Percentiles rank a stretch among this genome's conserved stretches.
Evolutionary conservation across 2,888 invertebrate genomes (phyloP).

Genomic region (Diplolepis rosae): DNA sequence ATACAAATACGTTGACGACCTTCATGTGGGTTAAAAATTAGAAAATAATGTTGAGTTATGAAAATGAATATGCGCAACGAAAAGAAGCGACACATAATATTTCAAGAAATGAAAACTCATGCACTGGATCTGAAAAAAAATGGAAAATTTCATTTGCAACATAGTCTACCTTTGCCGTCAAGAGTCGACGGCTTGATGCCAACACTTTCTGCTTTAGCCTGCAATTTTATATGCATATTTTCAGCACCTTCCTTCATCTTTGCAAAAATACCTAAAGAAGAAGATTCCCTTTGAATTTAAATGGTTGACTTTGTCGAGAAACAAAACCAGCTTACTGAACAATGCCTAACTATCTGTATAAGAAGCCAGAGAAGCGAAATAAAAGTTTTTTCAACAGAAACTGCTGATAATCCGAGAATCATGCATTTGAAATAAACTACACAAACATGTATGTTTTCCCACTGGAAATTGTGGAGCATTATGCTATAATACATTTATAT

Average conservation of each 20-base stretch:
- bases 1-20: too few relatives aligned
- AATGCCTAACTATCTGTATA: background rate
- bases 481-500: too few relatives aligned
- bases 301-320: background rate
- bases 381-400: background rate
- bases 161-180: conserved; percentile 72
- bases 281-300: conserved; percentile 39
- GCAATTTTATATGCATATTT: conserved; percentile 92
- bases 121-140: conserved; percentile 47
- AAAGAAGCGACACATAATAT: background rate
- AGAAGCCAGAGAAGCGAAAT: background rate
- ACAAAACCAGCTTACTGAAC: background rate
- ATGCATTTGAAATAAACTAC: background rate
- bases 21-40: background rate
- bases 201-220: conserved; percentile 92
- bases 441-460: background rate
- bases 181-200: conserved; percentile 74
- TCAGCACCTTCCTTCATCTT: conserved; percentile 98
- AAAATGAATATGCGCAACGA: background rate
- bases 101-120: conserved; percentile 49
- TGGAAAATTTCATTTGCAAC: conserved; percentile 32
- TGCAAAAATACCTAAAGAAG: conserved; percentile 86
- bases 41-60: background rate
- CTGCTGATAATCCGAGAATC: background rate
- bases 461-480: too few relatives aligned